phyloP scores from a whole-genome alignment of 2,888 invertebrate species.

The Arge pagana region DNA sequence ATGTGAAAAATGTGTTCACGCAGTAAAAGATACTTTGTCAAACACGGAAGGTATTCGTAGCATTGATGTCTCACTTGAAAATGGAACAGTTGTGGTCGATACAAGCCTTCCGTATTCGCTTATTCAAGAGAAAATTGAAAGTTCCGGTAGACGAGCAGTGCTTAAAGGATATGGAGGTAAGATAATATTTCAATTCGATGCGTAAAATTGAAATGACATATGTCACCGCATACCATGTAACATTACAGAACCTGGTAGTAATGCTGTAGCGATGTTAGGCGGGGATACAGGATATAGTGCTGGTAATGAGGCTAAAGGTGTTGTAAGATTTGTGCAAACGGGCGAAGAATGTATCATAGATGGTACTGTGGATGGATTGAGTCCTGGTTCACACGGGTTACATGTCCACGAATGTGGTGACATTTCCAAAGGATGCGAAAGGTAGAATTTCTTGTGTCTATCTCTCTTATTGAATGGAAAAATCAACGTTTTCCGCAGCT shows the following conservation, averaged over 20 bases:
- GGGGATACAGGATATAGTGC: constrained; percentile 58
- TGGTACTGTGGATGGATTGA: constrained; percentile 81
- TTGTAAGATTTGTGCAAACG: constrained; percentile 76
- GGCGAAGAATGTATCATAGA: constrained; percentile 72
- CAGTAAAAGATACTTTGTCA: constrained; percentile 58
- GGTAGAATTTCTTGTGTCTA: constrained; percentile 46
- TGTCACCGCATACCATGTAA: background rate
- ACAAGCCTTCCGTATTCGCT: constrained; percentile 65
- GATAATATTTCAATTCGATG: background rate
- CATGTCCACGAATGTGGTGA: constrained; percentile 77
- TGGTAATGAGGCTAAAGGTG: constrained; percentile 66
- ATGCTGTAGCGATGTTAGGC: constrained; percentile 76
- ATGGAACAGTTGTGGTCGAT: constrained; percentile 72
- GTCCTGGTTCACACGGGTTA: constrained; percentile 65
- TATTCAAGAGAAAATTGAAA: constrained; percentile 60
- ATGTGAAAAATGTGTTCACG: constrained; percentile 62
- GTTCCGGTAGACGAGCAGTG: constrained; percentile 73
- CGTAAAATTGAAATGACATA: constrained; percentile 14
- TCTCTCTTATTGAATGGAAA: background rate
- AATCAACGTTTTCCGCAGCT: constrained; percentile 1
- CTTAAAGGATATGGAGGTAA: constrained; percentile 79
- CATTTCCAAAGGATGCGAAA: constrained; percentile 67
- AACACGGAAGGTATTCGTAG: constrained; percentile 58
- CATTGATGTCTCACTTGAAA: constrained; percentile 63
- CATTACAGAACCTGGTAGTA: constrained; percentile 56